Percentiles rank a stretch among this genome's conserved stretches.
Evolutionary conservation across 2,888 invertebrate species (phyloP).

Genomic region (Eupsilia transversa): DNA sequence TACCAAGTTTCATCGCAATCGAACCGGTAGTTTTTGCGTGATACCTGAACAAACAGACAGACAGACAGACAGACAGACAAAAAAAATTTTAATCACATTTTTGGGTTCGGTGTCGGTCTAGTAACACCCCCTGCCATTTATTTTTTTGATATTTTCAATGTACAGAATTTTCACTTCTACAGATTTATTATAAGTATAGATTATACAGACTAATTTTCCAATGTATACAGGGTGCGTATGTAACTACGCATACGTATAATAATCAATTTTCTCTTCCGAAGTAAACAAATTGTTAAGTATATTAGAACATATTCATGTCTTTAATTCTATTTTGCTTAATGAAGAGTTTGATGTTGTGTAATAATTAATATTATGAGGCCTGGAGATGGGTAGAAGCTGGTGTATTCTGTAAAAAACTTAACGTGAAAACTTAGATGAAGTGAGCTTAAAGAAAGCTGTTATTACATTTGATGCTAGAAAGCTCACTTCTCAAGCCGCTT

Average conservation of each 20-base stretch:
- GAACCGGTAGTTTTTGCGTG: too few relatives aligned
- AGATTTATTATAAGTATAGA: too few relatives aligned
- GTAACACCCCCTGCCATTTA: too few relatives aligned
- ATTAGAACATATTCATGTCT: not conserved
- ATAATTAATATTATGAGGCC: not conserved
- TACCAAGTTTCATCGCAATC: too few relatives aligned
- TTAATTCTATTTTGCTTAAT: conserved; percentile 11
- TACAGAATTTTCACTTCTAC: too few relatives aligned
- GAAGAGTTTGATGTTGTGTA: conserved; percentile 1
- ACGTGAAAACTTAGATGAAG: not conserved
- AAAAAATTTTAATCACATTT: too few relatives aligned
- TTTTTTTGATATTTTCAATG: too few relatives aligned
- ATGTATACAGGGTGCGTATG: not conserved
- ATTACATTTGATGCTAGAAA: not conserved
- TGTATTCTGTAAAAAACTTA: not conserved
- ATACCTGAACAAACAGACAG: too few relatives aligned
- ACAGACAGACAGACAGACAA: too few relatives aligned
- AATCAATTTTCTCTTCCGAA: conserved; percentile 7
- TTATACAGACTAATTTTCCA: not conserved
- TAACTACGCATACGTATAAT: not conserved
- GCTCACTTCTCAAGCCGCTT: not conserved
- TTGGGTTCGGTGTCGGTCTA: too few relatives aligned
- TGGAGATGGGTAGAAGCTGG: not conserved
- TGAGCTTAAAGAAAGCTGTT: not conserved
- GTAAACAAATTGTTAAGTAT: not conserved